Evolutionary conservation across 2,797 vertebrate genomes (phyloP), one percentile per base, ranked within the genome.

Genomic region (Macrochelys suwanniensis): DNA sequence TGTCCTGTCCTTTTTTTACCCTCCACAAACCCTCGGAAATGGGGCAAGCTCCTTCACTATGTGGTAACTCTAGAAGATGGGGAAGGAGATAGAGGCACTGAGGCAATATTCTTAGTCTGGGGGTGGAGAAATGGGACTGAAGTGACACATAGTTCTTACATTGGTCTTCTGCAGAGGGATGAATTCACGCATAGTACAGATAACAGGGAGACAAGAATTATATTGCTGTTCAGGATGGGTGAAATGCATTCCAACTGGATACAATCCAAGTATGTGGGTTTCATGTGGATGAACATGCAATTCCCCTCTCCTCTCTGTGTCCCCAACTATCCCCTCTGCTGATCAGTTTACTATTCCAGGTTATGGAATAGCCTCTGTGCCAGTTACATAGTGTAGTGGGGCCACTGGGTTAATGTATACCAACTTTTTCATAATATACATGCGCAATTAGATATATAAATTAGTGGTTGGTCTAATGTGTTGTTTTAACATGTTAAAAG

Each of bases 381-480:
- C 11, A 21, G 5, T 90, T 77, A 28, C 2, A 5, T 37, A 6
- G 50, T 16, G 10, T 45, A 5, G 86, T 57, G 25, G 7, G 42
- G 25, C 11, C 80, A 77, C 76, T 25, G 7, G 74, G 15, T 49
- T 28, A 49, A 28, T 76, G 26, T 49, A 47, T 47, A 77, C 74
- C 26, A 47, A 77, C 25, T 49, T 31, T 84, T 77, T 93, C 11
- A 2, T 83, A 53, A 57, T 68, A 57, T 83, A 79, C 61, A 51
- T 57, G 31, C 68, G 51, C 13, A 83, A 10, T 71, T 94, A 71
- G 90, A 82, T 37, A 83, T 31, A 87, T 92, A 95, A 92, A 82
- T 19, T 21, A 9, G 33, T 3, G 8, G 3, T 89, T 51, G 4
- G 80, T 59, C 23, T n/a, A 45, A 2, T 78, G 47, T 77, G 71